Base-by-base conservation (phyloP, 2,888 invertebrate genomes). In the Allygus modestus region DNA sequence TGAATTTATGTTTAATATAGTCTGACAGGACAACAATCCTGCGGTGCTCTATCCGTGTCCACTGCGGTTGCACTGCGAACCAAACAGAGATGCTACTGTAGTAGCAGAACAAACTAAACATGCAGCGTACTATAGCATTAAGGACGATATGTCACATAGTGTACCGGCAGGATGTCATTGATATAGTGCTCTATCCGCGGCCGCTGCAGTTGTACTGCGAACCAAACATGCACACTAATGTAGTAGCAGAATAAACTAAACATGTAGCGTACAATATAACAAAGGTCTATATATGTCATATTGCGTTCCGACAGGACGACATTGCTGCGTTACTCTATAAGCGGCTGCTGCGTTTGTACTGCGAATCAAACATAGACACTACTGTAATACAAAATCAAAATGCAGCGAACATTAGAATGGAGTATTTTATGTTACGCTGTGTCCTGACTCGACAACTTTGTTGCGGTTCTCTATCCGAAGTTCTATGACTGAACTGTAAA, bases 131-230 rank as follows among this genome's bases (percentile, higher is more conserved):
- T 37, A 37, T 37, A 37, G 4, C n/a, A n/a, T n/a, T n/a, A n/a
- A n/a, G n/a, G n/a, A n/a, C n/a, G n/a, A n/a, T n/a, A n/a, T n/a
- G n/a, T n/a, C n/a, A n/a, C n/a, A n/a, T n/a, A n/a, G 91, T 96
- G 95, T 46, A 96, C 96, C 0, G 96, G 95, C 89, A 95, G 92
- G 86, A 97, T 93, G 89, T 95, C 95, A 87, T 94, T 94, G 69
- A 95, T 95, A 90, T 96, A 96, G 91, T 95, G 95, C 89, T 97
- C 95, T 88, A 97, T 94, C 89, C 96, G 92, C 1, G 97, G 97
- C 87, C 93, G 92, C 90, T 94, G 94, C 86, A 95, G 95, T 88
- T 94, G 93, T 89, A 95, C 95, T 95, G 92, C 89, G 90, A 89
- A 89, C n/a, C n/a, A n/a, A n/a, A n/a, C n/a, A n/a, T n/a, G n/a